Conservation (phyloP, 1,140 invertebrate genomes). For the Microplitis demolitor region DNA sequence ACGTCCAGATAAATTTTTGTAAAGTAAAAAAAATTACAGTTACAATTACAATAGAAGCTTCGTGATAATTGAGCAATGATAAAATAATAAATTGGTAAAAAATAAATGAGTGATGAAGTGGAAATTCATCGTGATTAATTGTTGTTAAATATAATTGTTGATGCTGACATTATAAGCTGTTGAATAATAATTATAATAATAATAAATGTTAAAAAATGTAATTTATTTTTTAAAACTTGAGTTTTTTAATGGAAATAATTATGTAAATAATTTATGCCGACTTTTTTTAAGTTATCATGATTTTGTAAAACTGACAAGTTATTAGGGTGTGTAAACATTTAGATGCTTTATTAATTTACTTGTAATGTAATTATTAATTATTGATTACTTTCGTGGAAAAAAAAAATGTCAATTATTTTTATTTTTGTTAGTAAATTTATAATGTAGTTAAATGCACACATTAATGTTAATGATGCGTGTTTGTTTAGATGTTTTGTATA, state of each 20-base stretch:
- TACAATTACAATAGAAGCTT: background rate
- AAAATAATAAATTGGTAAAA: background rate
- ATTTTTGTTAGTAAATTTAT: background rate
- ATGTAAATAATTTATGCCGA: slow-evolving; percentile 17
- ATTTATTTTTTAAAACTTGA: background rate
- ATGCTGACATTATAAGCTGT: slow-evolving; percentile 22
- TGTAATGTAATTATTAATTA: background rate
- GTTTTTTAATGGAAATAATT: background rate
- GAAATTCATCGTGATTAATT: slow-evolving; percentile 1
- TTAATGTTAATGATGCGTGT: slow-evolving; percentile 12
- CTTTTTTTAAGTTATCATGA: background rate
- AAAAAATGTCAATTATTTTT: background rate
- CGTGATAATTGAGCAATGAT: background rate
- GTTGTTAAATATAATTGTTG: slow-evolving; percentile 25
- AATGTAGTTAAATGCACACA: background rate
- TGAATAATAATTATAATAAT: slow-evolving; percentile 13
- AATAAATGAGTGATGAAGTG: background rate
- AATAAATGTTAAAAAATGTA: background rate
- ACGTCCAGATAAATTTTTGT: slow-evolving; percentile 23
- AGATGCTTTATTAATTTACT: background rate
- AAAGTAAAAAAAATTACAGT: slow-evolving; percentile 6
- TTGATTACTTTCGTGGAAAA: background rate
- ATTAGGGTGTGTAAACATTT: background rate
- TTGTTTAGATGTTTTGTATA: slow-evolving; percentile 29
- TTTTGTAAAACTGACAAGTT: slow-evolving; percentile 10